Evolutionary conservation across 2,113 vertebrate genomes (phyloP).

Genomic region (Stigmatopora argus): DNA sequence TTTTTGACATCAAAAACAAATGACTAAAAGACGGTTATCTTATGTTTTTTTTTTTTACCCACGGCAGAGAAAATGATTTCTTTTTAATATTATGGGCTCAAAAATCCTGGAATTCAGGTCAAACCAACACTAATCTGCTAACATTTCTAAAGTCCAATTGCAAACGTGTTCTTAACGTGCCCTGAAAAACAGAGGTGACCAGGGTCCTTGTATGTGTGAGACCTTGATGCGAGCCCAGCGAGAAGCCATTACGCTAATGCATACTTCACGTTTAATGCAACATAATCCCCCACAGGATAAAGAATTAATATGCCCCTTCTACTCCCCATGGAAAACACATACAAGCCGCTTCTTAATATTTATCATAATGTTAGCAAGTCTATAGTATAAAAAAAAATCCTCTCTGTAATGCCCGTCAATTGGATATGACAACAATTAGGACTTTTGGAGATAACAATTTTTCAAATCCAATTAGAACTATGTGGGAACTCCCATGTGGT

Average conservation of each 20-base stretch:
- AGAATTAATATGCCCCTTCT: slow-evolving; percentile 35
- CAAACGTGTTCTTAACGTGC: slow-evolving; percentile 32
- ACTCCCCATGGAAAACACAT: background rate
- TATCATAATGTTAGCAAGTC: background rate
- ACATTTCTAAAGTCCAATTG: background rate
- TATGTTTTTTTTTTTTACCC: too few species aligned
- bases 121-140: slow-evolving; percentile 55
- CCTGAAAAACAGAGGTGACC: background rate
- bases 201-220: background rate
- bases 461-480: too few species aligned
- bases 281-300: slow-evolving; percentile 60
- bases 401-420: background rate
- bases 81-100: slow-evolving; percentile 39
- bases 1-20: too few species aligned
- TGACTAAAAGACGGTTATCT: background rate
- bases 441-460: too few species aligned
- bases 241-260: slow-evolving; percentile 46
- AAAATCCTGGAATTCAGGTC: slow-evolving; percentile 63
- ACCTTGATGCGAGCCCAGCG: slow-evolving; percentile 11
- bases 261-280: slow-evolving; percentile 57
- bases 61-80: background rate
- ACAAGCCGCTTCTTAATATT: background rate
- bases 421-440: background rate
- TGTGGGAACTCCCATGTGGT: too few species aligned
- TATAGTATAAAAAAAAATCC: background rate